Conservation (phyloP, 2,797 vertebrate species). For the Poecile montanus region DNA sequence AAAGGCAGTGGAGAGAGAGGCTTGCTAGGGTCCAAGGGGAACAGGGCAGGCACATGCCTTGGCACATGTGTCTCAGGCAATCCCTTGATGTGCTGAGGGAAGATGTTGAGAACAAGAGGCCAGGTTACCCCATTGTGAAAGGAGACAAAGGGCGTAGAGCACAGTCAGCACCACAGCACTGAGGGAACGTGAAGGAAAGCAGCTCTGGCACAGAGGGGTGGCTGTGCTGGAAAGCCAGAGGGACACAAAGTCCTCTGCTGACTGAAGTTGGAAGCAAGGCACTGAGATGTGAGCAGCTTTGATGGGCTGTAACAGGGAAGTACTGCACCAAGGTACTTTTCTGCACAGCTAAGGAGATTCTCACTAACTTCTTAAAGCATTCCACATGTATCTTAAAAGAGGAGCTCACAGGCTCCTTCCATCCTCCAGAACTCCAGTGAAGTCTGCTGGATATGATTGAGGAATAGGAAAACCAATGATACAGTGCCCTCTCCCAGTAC, state of each 20-base stretch:
- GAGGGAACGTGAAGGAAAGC: not conserved
- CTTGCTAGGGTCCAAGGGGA: fast-evolving
- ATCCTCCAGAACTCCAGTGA: not conserved
- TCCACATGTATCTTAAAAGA: not conserved
- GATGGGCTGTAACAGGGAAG: not conserved
- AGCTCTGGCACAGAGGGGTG: not conserved
- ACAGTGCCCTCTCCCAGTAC: not conserved
- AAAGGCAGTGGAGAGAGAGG: not conserved
- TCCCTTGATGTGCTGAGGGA: not conserved
- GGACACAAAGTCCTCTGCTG: not conserved
- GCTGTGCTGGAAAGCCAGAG: not conserved
- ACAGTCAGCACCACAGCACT: not conserved
- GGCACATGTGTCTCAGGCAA: not conserved
- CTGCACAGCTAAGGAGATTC: not conserved
- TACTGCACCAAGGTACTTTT: not conserved
- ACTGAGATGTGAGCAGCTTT: not conserved
- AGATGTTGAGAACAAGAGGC: not conserved
- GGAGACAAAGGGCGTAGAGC: not conserved
- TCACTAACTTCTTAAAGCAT: not conserved
- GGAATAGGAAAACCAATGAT: not conserved
- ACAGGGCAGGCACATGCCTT: not conserved
- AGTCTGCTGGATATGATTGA: not conserved
- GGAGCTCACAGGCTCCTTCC: not conserved
- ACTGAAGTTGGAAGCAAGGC: not conserved
- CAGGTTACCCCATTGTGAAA: not conserved